Base-by-base conservation (phyloP, 2,888 invertebrate genomes). In the Tipula confusa region DNA sequence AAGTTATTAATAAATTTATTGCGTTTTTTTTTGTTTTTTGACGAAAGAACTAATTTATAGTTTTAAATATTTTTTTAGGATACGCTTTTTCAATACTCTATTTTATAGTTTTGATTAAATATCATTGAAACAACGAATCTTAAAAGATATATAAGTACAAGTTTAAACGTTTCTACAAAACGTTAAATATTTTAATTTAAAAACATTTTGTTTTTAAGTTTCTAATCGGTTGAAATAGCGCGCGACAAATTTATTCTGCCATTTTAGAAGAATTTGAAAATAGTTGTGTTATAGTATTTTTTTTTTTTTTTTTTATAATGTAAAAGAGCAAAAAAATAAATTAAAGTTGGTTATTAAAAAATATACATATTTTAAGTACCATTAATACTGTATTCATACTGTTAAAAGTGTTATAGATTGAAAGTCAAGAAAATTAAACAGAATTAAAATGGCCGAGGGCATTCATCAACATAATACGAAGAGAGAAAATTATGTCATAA, bases 401-500 rank as follows among this genome's bases (percentile, higher is more conserved):
- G 64, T 24, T 33, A 33, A n/a, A 43, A 43, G 13, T 24, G 7
- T 24, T 24, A 24, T 24, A n/a, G n/a, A n/a, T 64, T 3, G 24
- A 64, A 64, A 64, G 24, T 64, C 64, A 24, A 64, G 9, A 24
- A 64, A 24, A 64, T 24, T n/a, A n/a, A 64, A 64, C 64, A 64
- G 64, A 64, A 64, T 64, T 64, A 24, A 64, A 24, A 64, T 64
- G 64, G 64, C 64, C 24, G 64, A 64, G 64, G 64, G 24, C 24
- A 24, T 24, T 18, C 48, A 48, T 48, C 9, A 64, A n/a, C n/a
- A 43, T 43, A n/a, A 43, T 43, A 64, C 24, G 24, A 64, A 64
- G 64, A 64, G 64, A 64, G 64, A 24, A 64, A 64, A 64, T 64
- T 64, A 64, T 64, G 64, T 64, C 64, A 64, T 64, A 64, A 64